Evolutionary conservation across 2,888 invertebrate genomes (phyloP), one percentile per base, ranked within the genome.

Genomic region (Drosophila imparisetae): DNA sequence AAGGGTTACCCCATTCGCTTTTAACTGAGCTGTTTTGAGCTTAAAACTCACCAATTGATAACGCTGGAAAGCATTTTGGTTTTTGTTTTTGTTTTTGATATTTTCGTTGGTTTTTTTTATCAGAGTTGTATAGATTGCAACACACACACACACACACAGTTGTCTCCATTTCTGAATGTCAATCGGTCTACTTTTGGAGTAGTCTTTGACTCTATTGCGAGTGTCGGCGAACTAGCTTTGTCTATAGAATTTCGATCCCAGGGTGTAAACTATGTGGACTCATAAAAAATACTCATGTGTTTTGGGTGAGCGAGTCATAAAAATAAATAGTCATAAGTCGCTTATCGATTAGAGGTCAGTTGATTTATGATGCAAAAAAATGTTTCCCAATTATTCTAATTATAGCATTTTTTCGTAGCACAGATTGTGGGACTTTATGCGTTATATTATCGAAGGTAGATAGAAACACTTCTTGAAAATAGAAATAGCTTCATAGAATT

Each of bases 81-180:
- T 30, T 81, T 74, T 80, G 71, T 57, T 80, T 69, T 42, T 53
- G 4, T 24, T 64, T 59, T 86, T 76, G 71, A 24, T 4, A 45
- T 4, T 24, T 45, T 4, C 18, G 2, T 84, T 72, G 72, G 72
- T 49, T 10, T 24, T 10, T 30, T 24, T 38, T 29, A 58, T 50
- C 38, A 40, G 48, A 36, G n/a, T 55, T 34, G 49, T 40, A 11
- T 45, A 48, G 49, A 61, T 58, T 49, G 57, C 38, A 34, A 21
- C 30, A 32, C 21, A 50, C 30, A 21, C n/a, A n/a, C 50, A 10
- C n/a, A 15, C 13, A 49, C 21, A 48, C 10, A 27, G 21, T 49
- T 21, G 2, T n/a, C 4, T 21, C 4, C 13, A 45, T 24, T 45
- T 1, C 15, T 15, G 21, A 24, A 4, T 27, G 7, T 8, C 7